Percentiles rank a stretch among this genome's conserved stretches.
Conservation (phyloP, 2,113 vertebrate species). For the Peromyscus californicus region DNA sequence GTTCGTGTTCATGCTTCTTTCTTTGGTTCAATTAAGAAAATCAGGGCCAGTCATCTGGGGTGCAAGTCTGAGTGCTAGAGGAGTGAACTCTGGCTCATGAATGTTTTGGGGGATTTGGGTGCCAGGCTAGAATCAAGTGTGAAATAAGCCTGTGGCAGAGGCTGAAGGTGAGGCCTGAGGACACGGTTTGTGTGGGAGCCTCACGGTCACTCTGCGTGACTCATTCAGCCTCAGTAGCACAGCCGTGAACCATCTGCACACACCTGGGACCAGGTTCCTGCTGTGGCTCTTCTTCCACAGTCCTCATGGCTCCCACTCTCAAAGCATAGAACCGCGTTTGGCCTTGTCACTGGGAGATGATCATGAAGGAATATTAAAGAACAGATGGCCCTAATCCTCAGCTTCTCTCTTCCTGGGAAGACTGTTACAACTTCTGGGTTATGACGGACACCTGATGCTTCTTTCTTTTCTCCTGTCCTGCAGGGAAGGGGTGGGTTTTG, state of each 20-base stretch:
- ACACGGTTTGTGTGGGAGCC: conserved; percentile 75
- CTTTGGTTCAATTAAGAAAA: conserved; percentile 54
- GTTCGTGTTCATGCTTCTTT: conserved; percentile 10
- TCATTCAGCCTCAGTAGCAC: conserved; percentile 65
- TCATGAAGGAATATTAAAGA: neutral
- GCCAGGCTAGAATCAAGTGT: conserved; percentile 73
- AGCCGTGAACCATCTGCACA: conserved; percentile 67
- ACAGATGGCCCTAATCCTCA: neutral
- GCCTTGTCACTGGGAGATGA: neutral
- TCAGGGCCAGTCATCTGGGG: conserved; percentile 37
- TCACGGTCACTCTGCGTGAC: conserved; percentile 60
- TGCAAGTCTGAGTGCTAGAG: conserved; percentile 10
- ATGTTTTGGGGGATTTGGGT: conserved; percentile 55
- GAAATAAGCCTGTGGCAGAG: conserved; percentile 75
- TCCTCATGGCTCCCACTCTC: conserved; percentile 26
- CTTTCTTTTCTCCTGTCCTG: neutral
- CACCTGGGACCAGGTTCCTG: conserved; percentile 67
- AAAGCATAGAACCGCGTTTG: conserved; percentile 23
- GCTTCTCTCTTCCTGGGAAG: neutral
- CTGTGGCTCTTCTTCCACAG: conserved; percentile 39
- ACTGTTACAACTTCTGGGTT: neutral
- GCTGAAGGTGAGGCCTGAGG: conserved; percentile 56
- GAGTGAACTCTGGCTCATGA: conserved; percentile 51
- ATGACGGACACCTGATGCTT: neutral
- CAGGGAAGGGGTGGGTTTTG: neutral